These are phyloP conservation scores for Nicator chloris DNA, from an alignment of 2,113 vertebrate species.

Conservation along the genomic window DNA sequence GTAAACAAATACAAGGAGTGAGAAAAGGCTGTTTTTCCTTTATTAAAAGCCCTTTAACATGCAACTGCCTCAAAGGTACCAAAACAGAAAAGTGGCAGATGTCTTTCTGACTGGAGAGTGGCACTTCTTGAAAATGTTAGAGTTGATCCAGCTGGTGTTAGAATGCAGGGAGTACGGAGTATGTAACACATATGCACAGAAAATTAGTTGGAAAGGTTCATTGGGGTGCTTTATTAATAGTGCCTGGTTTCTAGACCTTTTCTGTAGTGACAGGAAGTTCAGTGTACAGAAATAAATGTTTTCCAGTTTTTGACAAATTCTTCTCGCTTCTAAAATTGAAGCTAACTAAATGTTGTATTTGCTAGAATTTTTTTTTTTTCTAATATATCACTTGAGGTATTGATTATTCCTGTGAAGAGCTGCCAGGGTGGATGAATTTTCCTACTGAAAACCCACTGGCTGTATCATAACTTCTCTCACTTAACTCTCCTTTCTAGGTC, in stretches of 20 bases:
- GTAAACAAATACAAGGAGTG: neutral
- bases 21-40: neutral
- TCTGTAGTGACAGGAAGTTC: neutral
- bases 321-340: neutral
- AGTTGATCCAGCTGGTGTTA: neutral
- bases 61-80: neutral
- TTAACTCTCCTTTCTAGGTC: constrained; percentile 74
- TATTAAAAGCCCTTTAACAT: neutral
- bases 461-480: neutral
- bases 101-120: neutral
- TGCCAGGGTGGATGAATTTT: neutral
- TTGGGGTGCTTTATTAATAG: neutral
- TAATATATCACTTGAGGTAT: neutral
- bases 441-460: neutral
- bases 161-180: neutral
- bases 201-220: neutral
- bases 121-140: neutral
- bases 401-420: neutral
- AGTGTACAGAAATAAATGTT: neutral
- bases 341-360: neutral
- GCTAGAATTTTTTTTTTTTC: neutral
- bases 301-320: neutral
- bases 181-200: neutral
- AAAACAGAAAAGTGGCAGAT: neutral
- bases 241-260: neutral